These are phyloP conservation scores for Biston betularia DNA, from an alignment of 2,888 invertebrate genomes.

Conservation along the genomic window DNA sequence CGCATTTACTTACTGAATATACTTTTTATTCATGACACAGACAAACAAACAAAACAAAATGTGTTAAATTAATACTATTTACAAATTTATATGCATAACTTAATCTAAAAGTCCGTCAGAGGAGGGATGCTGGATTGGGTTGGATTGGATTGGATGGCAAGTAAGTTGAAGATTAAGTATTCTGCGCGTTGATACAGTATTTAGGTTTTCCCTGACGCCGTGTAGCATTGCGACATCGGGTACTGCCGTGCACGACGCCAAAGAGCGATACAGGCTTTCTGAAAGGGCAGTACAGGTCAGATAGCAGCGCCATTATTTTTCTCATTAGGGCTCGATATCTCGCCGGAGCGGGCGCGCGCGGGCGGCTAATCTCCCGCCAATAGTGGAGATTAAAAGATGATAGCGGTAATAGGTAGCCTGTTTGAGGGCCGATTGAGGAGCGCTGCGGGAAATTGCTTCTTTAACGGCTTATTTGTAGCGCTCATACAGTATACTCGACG, in stretches of 20 bases:
- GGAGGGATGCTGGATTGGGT: too few species aligned
- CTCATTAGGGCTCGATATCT: conserved; percentile 48
- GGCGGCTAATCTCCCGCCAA: conserved; percentile 56
- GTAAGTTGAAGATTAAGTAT: too few species aligned
- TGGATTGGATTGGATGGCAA: too few species aligned
- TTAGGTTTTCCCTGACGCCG: too few species aligned
- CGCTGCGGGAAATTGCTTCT: conserved; percentile 20
- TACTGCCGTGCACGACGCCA: background rate
- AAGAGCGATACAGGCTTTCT: conserved; percentile 35
- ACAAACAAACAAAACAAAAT: too few species aligned
- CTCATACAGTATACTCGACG: background rate
- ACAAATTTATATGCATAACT: too few species aligned
- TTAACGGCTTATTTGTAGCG: background rate
- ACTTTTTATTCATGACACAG: too few species aligned
- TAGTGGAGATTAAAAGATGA: conserved; percentile 56
- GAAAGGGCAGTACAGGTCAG: conserved; percentile 46
- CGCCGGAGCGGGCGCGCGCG: conserved; percentile 45
- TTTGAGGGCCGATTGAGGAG: conserved; percentile 26
- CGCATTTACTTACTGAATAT: too few species aligned
- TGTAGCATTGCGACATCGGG: background rate
- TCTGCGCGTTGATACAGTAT: too few species aligned
- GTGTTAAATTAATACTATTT: too few species aligned
- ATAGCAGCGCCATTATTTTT: conserved; percentile 50
- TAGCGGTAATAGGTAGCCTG: conserved; percentile 34
- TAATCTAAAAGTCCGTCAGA: too few species aligned